Evolutionary conservation across 2,888 invertebrate species (phyloP).

Genomic region (Apamea crenata): DNA sequence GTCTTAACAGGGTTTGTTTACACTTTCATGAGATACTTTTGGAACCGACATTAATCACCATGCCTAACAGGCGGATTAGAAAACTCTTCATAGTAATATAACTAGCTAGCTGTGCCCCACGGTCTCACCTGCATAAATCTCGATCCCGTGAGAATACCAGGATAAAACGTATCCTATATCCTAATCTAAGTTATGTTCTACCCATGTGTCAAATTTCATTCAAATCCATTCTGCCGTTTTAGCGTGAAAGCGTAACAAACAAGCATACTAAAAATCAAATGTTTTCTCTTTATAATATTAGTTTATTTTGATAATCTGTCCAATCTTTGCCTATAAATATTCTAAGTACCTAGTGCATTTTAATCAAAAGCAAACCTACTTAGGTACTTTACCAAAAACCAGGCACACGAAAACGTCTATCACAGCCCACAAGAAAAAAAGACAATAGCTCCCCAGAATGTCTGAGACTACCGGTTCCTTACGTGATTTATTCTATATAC

Average conservation of each 20-base stretch:
- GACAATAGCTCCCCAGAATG: conserved; percentile 58
- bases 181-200: too few relatives aligned
- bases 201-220: neutral
- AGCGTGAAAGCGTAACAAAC: neutral
- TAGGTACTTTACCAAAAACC: neutral
- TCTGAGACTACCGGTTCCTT: conserved; percentile 66
- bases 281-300: too few relatives aligned
- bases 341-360: neutral
- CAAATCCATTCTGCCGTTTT: neutral
- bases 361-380: neutral
- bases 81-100: neutral
- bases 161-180: too few relatives aligned
- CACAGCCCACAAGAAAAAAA: conserved; percentile 40
- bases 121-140: too few relatives aligned
- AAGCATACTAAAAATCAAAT: neutral
- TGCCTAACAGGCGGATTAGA: neutral
- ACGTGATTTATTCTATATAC: conserved; percentile 74
- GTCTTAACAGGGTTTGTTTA: neutral
- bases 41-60: neutral
- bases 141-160: too few relatives aligned
- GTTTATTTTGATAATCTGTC: neutral
- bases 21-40: neutral
- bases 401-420: conserved; percentile 9
- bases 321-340: neutral
- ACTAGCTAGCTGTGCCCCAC: neutral